Evolutionary conservation across 2,797 vertebrate genomes (phyloP), one percentile per base, ranked within the genome.

Genomic region (Eupleurogrammus muticus): DNA sequence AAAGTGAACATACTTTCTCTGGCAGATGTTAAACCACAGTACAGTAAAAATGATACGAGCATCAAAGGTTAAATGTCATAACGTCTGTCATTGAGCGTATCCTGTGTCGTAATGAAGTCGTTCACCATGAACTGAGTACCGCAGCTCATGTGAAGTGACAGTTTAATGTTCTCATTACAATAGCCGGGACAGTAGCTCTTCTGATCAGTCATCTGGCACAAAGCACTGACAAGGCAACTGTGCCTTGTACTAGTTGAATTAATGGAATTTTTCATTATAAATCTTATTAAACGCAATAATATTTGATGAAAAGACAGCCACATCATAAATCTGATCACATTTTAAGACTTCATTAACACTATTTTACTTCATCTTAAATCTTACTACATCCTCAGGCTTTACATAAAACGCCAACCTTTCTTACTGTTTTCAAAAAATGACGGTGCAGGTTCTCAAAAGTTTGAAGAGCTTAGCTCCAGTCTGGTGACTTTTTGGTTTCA

Each of bases 61-160:
- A 52, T 73, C 75, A 70, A 69, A 79, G 73, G 75, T 53, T 81
- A 66, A 86, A 82, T 67, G 65, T 82, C 65, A 49, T 49, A 54
- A 57, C 0, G 8, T 66, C 61, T 63, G 64, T 66, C 83, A 66
- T 12, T 1, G 14, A 65, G 35, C 23, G 2, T 50, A 62, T 62
- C 24, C 58, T 55, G 21, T 12, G 50, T 65, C 70, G 57, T 58
- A 67, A 77, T 71, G 64, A 75, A 61, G 66, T 5, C 16, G 53
- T 66, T 81, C 1, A 1, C 64, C 2, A 0, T 77, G 65, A 78
- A 71, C 56, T 28, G 40, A 69, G 50, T 28, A 58, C 57, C 1
- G 5, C 49, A 75, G 64, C 56, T 75, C 65, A 77, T 69, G 62
- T 66, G 28, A 73, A 58, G 60, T 77, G 68, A 74, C 81, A 81